These are phyloP conservation scores for Mercenaria mercenaria DNA, from an alignment of 1,140 invertebrate species.

Conservation along the genomic window DNA sequence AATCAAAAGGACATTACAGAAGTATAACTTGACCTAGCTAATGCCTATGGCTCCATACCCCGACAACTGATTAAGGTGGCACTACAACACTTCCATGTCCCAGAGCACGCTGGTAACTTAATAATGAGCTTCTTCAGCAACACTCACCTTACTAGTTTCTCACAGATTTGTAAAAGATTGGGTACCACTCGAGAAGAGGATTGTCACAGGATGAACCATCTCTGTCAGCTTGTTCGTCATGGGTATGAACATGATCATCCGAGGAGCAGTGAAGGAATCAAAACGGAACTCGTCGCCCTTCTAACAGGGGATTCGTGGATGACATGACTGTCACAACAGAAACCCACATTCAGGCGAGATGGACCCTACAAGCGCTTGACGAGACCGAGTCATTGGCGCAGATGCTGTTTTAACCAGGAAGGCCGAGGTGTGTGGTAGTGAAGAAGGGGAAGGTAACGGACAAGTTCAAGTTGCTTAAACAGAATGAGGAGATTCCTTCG, in stretches of 20 bases:
- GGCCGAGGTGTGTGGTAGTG: background rate
- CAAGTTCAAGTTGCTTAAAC: background rate
- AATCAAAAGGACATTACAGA: conserved; percentile 33
- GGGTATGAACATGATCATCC: conserved; percentile 48
- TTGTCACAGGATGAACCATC: conserved; percentile 27
- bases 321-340: conserved; percentile 23
- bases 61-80: conserved; percentile 39
- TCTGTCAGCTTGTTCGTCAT: conserved; percentile 50
- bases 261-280: conserved; percentile 32
- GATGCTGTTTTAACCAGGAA: conserved; percentile 31
- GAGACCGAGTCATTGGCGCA: conserved; percentile 33
- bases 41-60: conserved; percentile 45
- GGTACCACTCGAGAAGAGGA: conserved; percentile 43
- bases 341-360: conserved; percentile 27
- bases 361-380: conserved; percentile 17
- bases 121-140: conserved; percentile 23
- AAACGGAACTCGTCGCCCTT: background rate
- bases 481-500: conserved; percentile 34
- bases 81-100: conserved; percentile 47
- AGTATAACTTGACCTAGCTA: conserved; percentile 56
- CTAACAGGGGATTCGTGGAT: conserved; percentile 34
- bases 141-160: background rate
- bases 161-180: conserved; percentile 35
- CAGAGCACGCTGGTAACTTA: background rate
- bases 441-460: background rate